Evolutionary conservation across 2,888 invertebrate genomes (phyloP).

Genomic region (Torymus auratus): DNA sequence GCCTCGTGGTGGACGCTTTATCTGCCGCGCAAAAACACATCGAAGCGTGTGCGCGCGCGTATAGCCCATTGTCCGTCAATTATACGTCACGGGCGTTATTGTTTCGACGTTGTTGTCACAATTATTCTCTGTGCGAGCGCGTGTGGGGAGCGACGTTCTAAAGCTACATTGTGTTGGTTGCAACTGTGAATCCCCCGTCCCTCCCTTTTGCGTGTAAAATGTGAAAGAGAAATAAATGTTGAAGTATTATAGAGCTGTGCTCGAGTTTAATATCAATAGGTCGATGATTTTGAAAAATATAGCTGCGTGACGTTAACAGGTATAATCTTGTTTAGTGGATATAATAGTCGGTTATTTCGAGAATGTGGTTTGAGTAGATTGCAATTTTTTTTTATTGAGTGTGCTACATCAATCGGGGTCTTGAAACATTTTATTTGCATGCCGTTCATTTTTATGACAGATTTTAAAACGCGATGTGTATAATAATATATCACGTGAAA

Average conservation of each 20-base stretch:
- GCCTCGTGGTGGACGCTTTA: conserved; percentile 6
- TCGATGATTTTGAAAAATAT: too few species aligned
- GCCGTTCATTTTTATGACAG: too few species aligned
- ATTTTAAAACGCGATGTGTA: too few species aligned
- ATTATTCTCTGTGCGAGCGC: conserved; percentile 5
- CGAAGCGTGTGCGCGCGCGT: not conserved
- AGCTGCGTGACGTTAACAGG: too few species aligned
- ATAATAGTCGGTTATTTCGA: too few species aligned
- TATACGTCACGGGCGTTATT: conserved; percentile 47
- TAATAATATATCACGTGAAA: too few species aligned
- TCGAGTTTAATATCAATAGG: not conserved
- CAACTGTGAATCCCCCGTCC: not conserved
- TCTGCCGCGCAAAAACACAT: conserved; percentile 14
- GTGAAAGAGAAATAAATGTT: not conserved
- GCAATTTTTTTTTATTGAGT: too few species aligned
- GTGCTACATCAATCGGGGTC: too few species aligned
- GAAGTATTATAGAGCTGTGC: not conserved
- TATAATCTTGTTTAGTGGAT: too few species aligned
- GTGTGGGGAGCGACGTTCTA: not conserved
- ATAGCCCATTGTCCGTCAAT: conserved; percentile 42
- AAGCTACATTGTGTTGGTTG: not conserved
- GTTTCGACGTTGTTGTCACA: conserved; percentile 37
- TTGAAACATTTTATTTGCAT: too few species aligned
- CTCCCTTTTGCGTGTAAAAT: not conserved
- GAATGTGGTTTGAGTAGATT: too few species aligned